Base-by-base conservation (phyloP, 2,888 invertebrate species). In the Holacanthella duospinosa region DNA sequence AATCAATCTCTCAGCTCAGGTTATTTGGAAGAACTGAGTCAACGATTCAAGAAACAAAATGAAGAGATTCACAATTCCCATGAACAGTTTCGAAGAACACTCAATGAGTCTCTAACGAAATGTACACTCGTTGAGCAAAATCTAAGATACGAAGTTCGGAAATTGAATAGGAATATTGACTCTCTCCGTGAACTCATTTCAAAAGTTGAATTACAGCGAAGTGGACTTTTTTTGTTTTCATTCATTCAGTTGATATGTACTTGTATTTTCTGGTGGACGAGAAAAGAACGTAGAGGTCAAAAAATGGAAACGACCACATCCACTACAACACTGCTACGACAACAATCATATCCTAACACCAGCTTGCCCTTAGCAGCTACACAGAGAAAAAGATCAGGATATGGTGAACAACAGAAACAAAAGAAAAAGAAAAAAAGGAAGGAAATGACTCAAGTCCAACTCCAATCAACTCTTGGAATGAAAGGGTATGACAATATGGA, bases 1-100 rank as follows among this genome's bases (percentile, higher is more conserved):
- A 99, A 99, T 79, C 92, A 99, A 86, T 94, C 95, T 19, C 82
- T 99, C 48, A 95, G 94, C 70, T 89, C 91, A 65, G 93, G 95
- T 77, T 99, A 97, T 77, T 80, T 99, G 71, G 96, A 96, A 77
- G 96, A 97, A 77, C 80, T 99, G 71, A 95, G 95, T 78, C 85
- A 89, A 62, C 83, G 94, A 21, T 97, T 96, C 79, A 93, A 93
- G 76, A 92, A 90, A 74, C 95, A 96, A 80, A 93, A 94, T 59
- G 95, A 96, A 77, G 95, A 95, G 27, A 68, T 66, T 19, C 43
- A 64, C 56, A 48, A 63, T 19, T n/a, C 65, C 1, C 66, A 63
- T 60, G 71, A 71, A 54, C 60, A 58, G 19, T 63, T 66, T 16
- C 69, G 66, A 61, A 64, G 61, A 9, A 66, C 63, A 62, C 54